phyloP scores from a whole-genome alignment of 2,888 invertebrate species.

The Orgyia antiqua region DNA sequence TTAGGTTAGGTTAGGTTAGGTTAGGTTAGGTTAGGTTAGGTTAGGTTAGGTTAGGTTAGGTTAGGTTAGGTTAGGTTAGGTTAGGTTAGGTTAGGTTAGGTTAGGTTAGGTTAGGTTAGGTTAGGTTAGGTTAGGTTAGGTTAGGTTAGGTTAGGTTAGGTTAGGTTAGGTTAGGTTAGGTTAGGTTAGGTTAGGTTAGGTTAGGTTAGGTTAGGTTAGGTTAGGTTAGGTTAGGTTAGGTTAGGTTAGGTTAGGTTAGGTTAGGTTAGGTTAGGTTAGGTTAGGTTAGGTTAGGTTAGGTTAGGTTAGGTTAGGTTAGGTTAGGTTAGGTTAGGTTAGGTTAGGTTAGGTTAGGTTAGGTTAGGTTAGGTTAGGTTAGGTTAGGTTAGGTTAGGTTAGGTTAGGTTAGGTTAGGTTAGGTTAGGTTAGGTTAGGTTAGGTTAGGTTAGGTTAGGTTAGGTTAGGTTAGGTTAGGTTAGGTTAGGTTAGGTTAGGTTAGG shows the following conservation, averaged over 20 bases:
- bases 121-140: conserved; percentile 14
- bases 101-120: conserved; percentile 16
- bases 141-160: conserved; percentile 13
- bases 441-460: conserved; percentile 11
- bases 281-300: conserved; percentile 11
- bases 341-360: conserved; percentile 12
- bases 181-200: conserved; percentile 11
- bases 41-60: conserved; percentile 17
- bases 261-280: conserved; percentile 19
- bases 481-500: conserved; percentile 8
- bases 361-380: conserved; percentile 5
- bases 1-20: conserved; percentile 17
- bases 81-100: conserved; percentile 19
- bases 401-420: conserved; percentile 11
- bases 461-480: conserved; percentile 10
- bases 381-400: conserved; percentile 12
- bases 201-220: conserved; percentile 14
- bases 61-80: conserved; percentile 21
- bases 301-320: conserved; percentile 20
- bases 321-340: conserved; percentile 22
- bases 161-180: conserved; percentile 10
- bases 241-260: conserved; percentile 11
- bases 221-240: conserved; percentile 8
- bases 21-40: conserved; percentile 15
- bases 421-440: conserved; percentile 9